Conservation (phyloP, 2,888 invertebrate species). For the Sphecodes monilicornis region DNA sequence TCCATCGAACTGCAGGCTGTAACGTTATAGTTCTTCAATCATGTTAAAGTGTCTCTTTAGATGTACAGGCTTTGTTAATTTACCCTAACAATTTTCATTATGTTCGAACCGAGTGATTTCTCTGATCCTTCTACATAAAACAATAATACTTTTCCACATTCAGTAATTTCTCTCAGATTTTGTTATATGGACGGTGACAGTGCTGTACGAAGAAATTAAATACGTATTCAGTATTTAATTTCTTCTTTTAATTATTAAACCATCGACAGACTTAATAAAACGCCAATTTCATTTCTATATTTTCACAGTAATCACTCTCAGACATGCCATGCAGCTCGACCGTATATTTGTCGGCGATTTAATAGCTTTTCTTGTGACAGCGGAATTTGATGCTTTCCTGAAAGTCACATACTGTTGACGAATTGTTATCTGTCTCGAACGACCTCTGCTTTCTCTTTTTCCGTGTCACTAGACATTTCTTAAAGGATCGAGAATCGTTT, state of each 20-base stretch:
- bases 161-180: not conserved
- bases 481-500: not conserved
- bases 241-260: too few species aligned
- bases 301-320: not conserved
- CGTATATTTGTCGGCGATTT: not conserved
- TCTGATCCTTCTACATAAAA: too few species aligned
- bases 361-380: not conserved
- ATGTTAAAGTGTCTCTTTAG: not conserved
- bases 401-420: not conserved
- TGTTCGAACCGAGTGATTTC: too few species aligned
- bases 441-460: slow-evolving; percentile 1
- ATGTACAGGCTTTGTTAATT: not conserved
- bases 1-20: not conserved
- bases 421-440: not conserved
- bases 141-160: too few species aligned
- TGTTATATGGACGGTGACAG: not conserved
- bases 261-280: too few species aligned
- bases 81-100: not conserved
- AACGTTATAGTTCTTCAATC: not conserved
- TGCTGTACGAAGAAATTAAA: not conserved
- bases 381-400: slow-evolving; percentile 1
- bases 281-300: not conserved
- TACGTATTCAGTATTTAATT: not conserved
- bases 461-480: not conserved
- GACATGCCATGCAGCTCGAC: not conserved